Conservation (phyloP, 2,113 vertebrate species). For the Podarcis raffonei region DNA sequence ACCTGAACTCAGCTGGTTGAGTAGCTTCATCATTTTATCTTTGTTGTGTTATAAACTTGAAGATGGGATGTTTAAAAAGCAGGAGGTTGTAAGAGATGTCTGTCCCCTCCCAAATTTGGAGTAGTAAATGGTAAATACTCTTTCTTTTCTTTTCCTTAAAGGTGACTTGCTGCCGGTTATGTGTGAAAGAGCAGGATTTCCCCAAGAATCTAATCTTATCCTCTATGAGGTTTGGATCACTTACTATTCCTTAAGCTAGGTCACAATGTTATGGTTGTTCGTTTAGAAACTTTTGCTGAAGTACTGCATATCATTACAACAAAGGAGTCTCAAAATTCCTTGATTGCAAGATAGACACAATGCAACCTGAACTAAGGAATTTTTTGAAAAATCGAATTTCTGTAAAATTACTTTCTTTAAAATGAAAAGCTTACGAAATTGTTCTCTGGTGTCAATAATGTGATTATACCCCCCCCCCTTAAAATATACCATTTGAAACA, state of each 20-base stretch:
- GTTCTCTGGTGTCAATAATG: neutral
- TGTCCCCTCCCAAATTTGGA: neutral
- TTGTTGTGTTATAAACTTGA: neutral
- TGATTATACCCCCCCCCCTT: neutral
- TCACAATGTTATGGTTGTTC: neutral
- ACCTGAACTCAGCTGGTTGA: neutral
- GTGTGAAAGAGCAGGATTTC: conserved; percentile 99
- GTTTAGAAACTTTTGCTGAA: neutral
- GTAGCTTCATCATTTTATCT: neutral
- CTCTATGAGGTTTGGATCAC: conserved; percentile 93
- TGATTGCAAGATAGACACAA: neutral
- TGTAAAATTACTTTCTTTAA: neutral
- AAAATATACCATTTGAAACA: too few species aligned
- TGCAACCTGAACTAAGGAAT: too few species aligned
- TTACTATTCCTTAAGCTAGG: neutral
- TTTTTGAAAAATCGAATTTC: too few species aligned
- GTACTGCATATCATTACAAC: neutral
- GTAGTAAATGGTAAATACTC: neutral
- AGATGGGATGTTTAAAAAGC: neutral
- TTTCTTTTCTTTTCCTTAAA: conserved; percentile 61
- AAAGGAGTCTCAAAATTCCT: neutral
- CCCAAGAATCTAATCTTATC: conserved; percentile 99
- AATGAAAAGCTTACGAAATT: neutral
- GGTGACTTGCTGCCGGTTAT: conserved; percentile 98
- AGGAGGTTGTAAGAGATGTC: neutral